Conservation (phyloP, 1,140 invertebrate species). For the Diuraphis noxia region DNA sequence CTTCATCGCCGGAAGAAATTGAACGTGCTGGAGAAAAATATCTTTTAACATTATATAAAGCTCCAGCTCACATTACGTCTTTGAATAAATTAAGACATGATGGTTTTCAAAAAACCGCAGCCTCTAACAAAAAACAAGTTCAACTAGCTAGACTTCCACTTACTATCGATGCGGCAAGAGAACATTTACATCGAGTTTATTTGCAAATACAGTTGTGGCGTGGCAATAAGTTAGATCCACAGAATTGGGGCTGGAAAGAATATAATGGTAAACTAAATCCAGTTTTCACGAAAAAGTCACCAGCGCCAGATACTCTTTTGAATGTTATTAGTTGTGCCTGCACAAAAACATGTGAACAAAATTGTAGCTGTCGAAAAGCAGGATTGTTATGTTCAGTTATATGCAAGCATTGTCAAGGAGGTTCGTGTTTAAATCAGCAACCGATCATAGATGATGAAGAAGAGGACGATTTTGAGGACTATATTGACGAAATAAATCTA, state of each 20-base stretch:
- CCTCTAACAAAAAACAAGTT: slow-evolving; percentile 11
- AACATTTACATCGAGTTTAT: not conserved
- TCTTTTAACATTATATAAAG: not conserved
- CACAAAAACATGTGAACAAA: slow-evolving; percentile 14
- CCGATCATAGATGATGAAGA: not conserved
- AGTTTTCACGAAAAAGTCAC: not conserved
- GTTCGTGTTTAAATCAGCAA: slow-evolving; percentile 12
- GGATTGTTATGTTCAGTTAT: not conserved
- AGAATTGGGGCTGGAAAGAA: not conserved
- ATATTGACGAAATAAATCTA: not conserved
- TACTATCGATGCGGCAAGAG: not conserved
- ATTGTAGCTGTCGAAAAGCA: slow-evolving; percentile 32
- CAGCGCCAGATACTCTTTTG: not conserved
- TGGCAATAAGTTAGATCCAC: not conserved
- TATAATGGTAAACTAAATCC: not conserved
- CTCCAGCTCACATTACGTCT: not conserved
- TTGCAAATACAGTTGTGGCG: not conserved
- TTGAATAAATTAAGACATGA: not conserved
- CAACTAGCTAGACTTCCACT: slow-evolving; percentile 10
- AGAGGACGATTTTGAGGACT: not conserved
- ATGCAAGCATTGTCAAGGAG: not conserved
- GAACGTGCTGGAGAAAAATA: not conserved
- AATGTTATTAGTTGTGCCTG: not conserved
- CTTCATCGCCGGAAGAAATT: not conserved
- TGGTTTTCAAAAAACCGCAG: not conserved